Evolutionary conservation across 2,113 vertebrate species (phyloP).

Genomic region (Rhizomys pruinosus): DNA sequence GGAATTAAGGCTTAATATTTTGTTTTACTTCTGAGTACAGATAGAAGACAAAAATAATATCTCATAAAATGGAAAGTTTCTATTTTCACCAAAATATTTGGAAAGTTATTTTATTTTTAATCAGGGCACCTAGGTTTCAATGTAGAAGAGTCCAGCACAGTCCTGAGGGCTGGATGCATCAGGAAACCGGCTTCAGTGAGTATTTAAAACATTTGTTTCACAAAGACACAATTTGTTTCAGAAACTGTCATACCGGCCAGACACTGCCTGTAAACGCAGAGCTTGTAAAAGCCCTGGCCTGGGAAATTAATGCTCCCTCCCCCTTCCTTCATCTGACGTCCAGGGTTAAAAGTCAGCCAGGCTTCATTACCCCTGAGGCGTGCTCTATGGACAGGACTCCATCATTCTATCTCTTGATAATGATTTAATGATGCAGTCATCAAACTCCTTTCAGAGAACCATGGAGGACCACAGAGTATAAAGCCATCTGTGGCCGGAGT

Average conservation of each 20-base stretch:
- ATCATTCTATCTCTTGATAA: too few species aligned
- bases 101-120: constrained; percentile 77
- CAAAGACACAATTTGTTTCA: constrained; percentile 61
- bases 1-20: constrained; percentile 85
- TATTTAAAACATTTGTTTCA: constrained; percentile 70
- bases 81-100: constrained; percentile 79
- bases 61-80: constrained; percentile 78
- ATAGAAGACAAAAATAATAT: constrained; percentile 81
- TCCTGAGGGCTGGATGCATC: not conserved
- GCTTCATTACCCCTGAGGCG: rapidly evolving
- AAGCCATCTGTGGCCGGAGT: not conserved
- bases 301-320: not conserved
- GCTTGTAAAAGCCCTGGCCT: not conserved
- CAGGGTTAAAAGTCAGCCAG: not conserved
- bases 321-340: rapidly evolving
- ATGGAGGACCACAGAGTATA: too few species aligned
- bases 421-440: not conserved
- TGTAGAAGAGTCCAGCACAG: not conserved
- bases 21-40: constrained; percentile 78
- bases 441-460: not conserved
- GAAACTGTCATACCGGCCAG: constrained; percentile 26
- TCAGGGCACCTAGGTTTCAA: constrained; percentile 40
- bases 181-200: constrained; percentile 50
- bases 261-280: not conserved
- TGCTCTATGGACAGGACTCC: rapidly evolving